Evolutionary conservation across 2,888 invertebrate species (phyloP).

Genomic region (Esperia sulphurella): DNA sequence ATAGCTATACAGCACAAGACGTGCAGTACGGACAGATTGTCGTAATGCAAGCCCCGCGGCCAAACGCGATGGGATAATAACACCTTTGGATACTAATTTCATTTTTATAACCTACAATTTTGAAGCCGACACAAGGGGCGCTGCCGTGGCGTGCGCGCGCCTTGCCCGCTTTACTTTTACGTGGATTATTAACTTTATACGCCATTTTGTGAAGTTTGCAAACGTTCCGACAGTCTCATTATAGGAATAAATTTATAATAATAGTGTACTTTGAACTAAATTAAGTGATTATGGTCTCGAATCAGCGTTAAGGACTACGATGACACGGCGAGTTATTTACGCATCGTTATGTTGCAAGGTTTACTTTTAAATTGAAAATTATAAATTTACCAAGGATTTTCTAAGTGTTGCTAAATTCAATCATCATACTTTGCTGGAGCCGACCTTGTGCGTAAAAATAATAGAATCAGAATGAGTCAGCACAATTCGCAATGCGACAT

Average conservation of each 20-base stretch:
- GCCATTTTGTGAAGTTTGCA: conserved; percentile 76
- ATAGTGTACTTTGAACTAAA: conserved; percentile 67
- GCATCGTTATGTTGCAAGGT: conserved; percentile 51
- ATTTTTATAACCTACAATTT: conserved; percentile 80
- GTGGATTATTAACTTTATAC: conserved; percentile 78
- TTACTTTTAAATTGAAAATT: conserved; percentile 35
- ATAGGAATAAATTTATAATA: conserved; percentile 73
- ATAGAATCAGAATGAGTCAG: conserved; percentile 31
- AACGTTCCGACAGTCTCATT: conserved; percentile 73
- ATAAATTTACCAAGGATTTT: conserved; percentile 38
- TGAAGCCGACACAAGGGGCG: conserved; percentile 78
- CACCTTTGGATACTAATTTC: conserved; percentile 79
- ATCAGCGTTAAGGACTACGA: conserved; percentile 67
- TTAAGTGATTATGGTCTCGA: conserved; percentile 74
- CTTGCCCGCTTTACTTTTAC: conserved; percentile 65
- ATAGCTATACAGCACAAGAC: conserved; percentile 78
- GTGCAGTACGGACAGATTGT: conserved; percentile 80
- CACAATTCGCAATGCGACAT: conserved; percentile 21
- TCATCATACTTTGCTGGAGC: conserved; percentile 22
- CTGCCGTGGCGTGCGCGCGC: conserved; percentile 75
- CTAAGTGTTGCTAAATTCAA: conserved; percentile 31
- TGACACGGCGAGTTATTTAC: conserved; percentile 63
- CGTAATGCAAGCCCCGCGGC: conserved; percentile 78
- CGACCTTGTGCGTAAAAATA: conserved; percentile 27
- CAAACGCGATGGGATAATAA: conserved; percentile 80